phyloP scores from a whole-genome alignment of 2,113 vertebrate species.

The Microcebus griseorufus region DNA sequence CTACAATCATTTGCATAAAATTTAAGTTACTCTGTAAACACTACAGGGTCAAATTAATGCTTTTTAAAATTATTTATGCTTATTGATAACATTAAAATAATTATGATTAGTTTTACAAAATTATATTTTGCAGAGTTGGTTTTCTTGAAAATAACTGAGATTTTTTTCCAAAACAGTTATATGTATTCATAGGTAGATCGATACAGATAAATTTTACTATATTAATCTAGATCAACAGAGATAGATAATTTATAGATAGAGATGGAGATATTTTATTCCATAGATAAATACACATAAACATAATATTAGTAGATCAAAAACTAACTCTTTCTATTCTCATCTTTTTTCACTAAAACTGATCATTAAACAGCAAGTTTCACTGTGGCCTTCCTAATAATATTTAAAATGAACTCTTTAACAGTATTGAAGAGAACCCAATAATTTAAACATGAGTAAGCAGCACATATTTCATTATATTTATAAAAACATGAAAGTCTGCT shows the following conservation, averaged over 20 bases:
- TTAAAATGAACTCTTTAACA: background rate
- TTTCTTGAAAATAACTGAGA: constrained; percentile 17
- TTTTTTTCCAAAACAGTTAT: background rate
- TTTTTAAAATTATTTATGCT: background rate
- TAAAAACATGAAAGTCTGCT: background rate
- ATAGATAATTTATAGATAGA: background rate
- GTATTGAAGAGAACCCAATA: background rate
- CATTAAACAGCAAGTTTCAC: background rate
- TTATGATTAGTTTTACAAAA: background rate
- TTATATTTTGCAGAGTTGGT: background rate
- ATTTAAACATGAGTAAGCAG: background rate
- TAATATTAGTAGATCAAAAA: background rate
- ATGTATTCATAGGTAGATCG: background rate
- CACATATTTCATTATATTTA: background rate
- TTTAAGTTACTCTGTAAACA: background rate
- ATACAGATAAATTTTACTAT: background rate
- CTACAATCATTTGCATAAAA: background rate
- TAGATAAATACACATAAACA: background rate
- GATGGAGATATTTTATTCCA: background rate
- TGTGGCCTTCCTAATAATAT: background rate
- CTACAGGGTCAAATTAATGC: background rate
- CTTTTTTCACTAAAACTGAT: constrained; percentile 16
- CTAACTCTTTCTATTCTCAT: background rate
- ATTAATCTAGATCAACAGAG: background rate
- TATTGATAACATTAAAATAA: constrained; percentile 7